Base-by-base conservation (phyloP, 2,888 invertebrate species). In the Smittia aterrima region DNA sequence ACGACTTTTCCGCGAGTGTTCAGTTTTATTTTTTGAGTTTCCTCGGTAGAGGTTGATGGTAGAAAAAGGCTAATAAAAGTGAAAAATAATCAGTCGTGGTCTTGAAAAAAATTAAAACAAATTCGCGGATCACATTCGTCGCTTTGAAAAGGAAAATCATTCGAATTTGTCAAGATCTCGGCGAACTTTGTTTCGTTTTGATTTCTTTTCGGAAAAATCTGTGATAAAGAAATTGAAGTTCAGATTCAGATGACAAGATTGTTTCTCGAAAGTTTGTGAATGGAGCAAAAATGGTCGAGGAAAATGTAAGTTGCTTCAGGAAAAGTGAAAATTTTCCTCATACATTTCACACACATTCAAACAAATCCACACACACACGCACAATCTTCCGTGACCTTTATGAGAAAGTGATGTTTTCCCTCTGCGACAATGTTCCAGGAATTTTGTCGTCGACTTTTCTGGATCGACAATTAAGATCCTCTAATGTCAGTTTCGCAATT, bases 281-380 rank as follows among this genome's bases (percentile, higher is more conserved):
- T 66, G 16, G 40, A 18, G n/a, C 24, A 54, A 72, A 62, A 72
- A 72, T 72, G 72, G 72, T 72, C 62, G 72, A 72, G 40, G 62
- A 72, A 72, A 72, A 72, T 72, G 72, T 72, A 62, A 72, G 72
- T 72, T 38, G 47, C 47, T 47, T 32, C 32, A 32, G 13, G 58
- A 58, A 58, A 47, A 58, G 20, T 38, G 41, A 22, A 27, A 67
- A 40, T 67, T 27, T 66, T 66, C 27, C 40, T 40, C 67, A 67
- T 27, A 58, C 3, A 58, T 20, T 16, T n/a, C n/a, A 25, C 1
- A 64, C 64, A 64, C 24, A 27, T 13, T 64, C 64, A 64, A 6
- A 22, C 2, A 22, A 13, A 58, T 13, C 1, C 22, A 58, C 18
- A 18, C 9, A 58, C 22, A 58, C 58, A 58, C 16, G n/a, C 47